Evolutionary conservation across 2,888 invertebrate genomes (phyloP), one percentile per base, ranked within the genome.

Genomic region (Agrochola litura): DNA sequence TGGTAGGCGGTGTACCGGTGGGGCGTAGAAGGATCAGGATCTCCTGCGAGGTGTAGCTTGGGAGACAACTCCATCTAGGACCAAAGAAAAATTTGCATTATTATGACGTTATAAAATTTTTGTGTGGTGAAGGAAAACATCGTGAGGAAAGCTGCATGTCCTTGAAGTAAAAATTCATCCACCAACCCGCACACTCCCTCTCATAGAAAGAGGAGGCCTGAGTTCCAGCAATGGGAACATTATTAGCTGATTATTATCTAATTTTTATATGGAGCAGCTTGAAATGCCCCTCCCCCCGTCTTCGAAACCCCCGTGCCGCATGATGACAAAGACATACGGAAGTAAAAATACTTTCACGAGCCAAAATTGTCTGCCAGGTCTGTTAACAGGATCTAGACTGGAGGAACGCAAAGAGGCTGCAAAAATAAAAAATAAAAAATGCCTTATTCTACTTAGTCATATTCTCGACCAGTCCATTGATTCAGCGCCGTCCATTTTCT

Each of bases 31-130:
- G 37, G 37, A 22, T 52, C 22, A 14, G 6, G 22, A 6, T 43
- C 5, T 14, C 30, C 30, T 3, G 22, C 3, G 25, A 56, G 14
- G 9, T 58, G 25, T 6, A 14, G 37, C 12, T 46, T 14, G 14
- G 43, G n/a, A 64, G 14, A 43, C 2, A 14, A n/a, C 14, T 64
- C 58, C 74, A 54, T 73, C 74, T 80, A 14, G 4, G 19, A 66
- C 9, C 54, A 73, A 63, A 67, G 19, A 63, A n/a, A 25, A 65
- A 8, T 1, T 6, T 19, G 0, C 22, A 25, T 71, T 41, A 78
- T 10, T n/a, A 25, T 25, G 10, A 10, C 5, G 25, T 16, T 25
- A 73, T 16, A 14, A 16, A 19, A 30, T 2, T 43, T 54, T 19
- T 46, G n/a, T 61, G 52, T 49, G 10, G 6, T 46, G 46, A 46